Conservation (phyloP, 64 coral and sea anemone species). For the Actinia equina region DNA sequence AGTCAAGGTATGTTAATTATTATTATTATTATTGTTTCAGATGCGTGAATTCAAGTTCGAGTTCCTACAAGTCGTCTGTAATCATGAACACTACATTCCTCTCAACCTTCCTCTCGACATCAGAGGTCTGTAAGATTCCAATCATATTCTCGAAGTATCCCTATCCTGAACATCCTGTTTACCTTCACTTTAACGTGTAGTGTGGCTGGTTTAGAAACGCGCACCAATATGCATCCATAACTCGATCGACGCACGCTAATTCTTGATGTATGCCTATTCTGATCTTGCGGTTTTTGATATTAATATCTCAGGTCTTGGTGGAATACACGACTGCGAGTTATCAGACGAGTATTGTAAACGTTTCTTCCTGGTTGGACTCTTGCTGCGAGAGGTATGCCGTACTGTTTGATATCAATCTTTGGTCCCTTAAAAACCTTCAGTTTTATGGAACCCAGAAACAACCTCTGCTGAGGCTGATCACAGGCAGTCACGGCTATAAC, state of each 20-base stretch:
- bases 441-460: no score
- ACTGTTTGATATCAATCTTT: no score
- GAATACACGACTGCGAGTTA: constrained; percentile 81
- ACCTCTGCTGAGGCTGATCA: no score
- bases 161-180: no score
- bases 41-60: constrained; percentile 99
- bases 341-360: constrained; percentile 84
- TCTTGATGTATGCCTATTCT: neutral
- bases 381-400: constrained; percentile 69
- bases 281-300: neutral
- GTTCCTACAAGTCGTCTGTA: constrained; percentile 90
- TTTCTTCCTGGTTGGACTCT: constrained; percentile 86
- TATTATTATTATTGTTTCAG: constrained; percentile 22
- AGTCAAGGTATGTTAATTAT: neutral
- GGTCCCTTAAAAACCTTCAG: no score
- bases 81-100: constrained; percentile 96
- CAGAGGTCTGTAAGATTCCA: constrained; percentile 39
- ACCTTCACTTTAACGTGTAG: no score
- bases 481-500: no score
- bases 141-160: no score
- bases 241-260: no score
- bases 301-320: constrained; percentile 56
- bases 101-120: constrained; percentile 91
- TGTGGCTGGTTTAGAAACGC: no score
- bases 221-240: no score